Percentiles rank a stretch among this genome's conserved stretches.
Conservation (phyloP, 2,797 vertebrate species). For the Artibeus lituratus region DNA sequence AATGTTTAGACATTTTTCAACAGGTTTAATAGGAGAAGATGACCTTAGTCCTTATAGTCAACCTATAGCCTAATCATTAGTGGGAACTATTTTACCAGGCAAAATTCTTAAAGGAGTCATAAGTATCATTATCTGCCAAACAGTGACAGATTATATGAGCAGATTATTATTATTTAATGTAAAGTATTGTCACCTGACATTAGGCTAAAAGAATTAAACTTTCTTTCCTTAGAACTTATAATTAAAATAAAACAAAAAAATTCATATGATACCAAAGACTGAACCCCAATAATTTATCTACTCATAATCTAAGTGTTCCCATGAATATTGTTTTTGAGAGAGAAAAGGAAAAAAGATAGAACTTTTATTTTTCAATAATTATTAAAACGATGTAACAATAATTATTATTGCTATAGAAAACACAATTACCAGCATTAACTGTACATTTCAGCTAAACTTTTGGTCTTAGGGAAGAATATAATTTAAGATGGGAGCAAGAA, state of each 20-base stretch:
- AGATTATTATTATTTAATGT: conserved; percentile 63
- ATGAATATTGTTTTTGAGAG: conserved; percentile 73
- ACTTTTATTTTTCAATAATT: conserved; percentile 77
- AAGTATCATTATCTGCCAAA: conserved; percentile 56
- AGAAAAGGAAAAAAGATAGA: background rate
- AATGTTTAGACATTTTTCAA: conserved; percentile 5
- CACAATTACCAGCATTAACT: conserved; percentile 55
- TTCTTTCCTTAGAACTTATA: conserved; percentile 56
- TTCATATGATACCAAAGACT: conserved; percentile 34
- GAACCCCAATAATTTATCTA: conserved; percentile 65
- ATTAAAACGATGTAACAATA: background rate
- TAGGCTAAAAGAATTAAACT: conserved; percentile 47
- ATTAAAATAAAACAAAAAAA: conserved; percentile 63
- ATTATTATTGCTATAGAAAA: conserved; percentile 36
- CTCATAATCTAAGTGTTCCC: conserved; percentile 65
- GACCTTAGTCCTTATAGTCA: background rate
- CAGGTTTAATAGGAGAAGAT: background rate
- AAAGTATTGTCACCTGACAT: conserved; percentile 51
- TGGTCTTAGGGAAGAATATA: conserved; percentile 58
- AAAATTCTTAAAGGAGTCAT: conserved; percentile 55
- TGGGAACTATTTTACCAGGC: background rate
- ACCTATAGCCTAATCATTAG: background rate
- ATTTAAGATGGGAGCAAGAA: conserved; percentile 66
- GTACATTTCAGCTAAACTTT: conserved; percentile 67
- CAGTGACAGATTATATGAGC: conserved; percentile 46